Conservation (phyloP, 2,113 vertebrate genomes). For the Ariopsis seemanni region DNA sequence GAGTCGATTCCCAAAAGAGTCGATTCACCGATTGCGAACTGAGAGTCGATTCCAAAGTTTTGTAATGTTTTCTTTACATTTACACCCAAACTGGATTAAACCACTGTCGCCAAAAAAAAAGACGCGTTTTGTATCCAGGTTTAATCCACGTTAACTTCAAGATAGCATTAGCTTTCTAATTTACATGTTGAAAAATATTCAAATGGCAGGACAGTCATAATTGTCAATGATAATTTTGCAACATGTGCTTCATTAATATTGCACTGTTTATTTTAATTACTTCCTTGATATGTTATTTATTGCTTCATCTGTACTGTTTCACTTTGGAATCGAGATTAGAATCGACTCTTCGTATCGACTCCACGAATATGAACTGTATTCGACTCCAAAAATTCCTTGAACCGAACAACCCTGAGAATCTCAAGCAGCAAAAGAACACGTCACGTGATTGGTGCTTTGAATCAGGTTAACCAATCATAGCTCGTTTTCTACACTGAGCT, state of each 20-base stretch:
- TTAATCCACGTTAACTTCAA: background rate
- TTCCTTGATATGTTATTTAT: background rate
- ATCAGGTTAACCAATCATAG: conserved; percentile 27
- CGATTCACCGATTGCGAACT: background rate
- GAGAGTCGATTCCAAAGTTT: background rate
- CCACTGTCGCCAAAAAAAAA: background rate
- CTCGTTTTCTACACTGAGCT: background rate
- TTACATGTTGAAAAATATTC: background rate
- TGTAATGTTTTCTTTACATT: background rate
- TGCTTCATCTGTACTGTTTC: background rate
- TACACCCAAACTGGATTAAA: background rate
- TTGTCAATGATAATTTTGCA: background rate
- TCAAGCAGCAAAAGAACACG: background rate
- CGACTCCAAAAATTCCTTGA: background rate
- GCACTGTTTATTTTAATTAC: background rate
- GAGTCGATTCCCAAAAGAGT: conserved; percentile 5
- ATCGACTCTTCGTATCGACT: background rate
- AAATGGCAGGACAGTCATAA: background rate
- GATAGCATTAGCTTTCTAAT: background rate
- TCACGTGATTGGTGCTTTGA: conserved; percentile 30
- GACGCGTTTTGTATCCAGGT: background rate
- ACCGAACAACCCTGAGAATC: background rate
- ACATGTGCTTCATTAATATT: background rate
- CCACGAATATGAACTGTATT: background rate
- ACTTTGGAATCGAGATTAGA: background rate